phyloP scores from a whole-genome alignment of 1,140 invertebrate species.

The Drosophila santomea region DNA sequence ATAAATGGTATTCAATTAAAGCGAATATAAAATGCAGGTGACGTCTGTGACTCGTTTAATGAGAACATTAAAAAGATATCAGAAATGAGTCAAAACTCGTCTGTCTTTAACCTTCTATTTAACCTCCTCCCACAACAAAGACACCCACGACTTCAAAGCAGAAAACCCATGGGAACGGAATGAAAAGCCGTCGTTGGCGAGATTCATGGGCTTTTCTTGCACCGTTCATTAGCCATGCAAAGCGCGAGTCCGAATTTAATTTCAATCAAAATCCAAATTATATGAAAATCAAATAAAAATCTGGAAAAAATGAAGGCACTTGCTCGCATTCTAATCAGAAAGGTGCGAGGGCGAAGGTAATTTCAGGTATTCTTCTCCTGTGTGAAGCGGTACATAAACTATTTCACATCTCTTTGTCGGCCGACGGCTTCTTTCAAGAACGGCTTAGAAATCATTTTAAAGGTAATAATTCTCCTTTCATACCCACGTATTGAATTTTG shows the following conservation, averaged over 20 bases:
- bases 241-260: conserved; percentile 68
- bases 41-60: conserved; percentile 57
- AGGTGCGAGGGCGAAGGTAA: not conserved
- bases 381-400: conserved; percentile 63
- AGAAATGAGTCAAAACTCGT: conserved; percentile 65
- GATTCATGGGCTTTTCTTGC: conserved; percentile 36
- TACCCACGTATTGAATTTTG: conserved; percentile 12
- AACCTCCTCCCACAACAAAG: conserved; percentile 10
- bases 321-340: conserved; percentile 34
- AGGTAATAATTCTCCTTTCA: conserved; percentile 12
- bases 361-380: conserved; percentile 16
- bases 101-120: conserved; percentile 1
- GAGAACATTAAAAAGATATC: conserved; percentile 74
- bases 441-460: conserved; percentile 12
- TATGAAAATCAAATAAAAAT: conserved; percentile 77
- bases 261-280: conserved; percentile 81
- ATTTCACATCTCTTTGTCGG: conserved; percentile 67
- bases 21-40: conserved; percentile 48
- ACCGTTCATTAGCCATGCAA: conserved; percentile 59
- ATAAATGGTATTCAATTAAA: conserved; percentile 3
- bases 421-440: conserved; percentile 41
- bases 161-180: conserved; percentile 33
- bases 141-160: conserved; percentile 26
- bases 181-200: conserved; percentile 8
- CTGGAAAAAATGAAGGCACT: conserved; percentile 51